Conservation (phyloP, 2,797 vertebrate genomes). For the Heteromormyrus szaboi region DNA sequence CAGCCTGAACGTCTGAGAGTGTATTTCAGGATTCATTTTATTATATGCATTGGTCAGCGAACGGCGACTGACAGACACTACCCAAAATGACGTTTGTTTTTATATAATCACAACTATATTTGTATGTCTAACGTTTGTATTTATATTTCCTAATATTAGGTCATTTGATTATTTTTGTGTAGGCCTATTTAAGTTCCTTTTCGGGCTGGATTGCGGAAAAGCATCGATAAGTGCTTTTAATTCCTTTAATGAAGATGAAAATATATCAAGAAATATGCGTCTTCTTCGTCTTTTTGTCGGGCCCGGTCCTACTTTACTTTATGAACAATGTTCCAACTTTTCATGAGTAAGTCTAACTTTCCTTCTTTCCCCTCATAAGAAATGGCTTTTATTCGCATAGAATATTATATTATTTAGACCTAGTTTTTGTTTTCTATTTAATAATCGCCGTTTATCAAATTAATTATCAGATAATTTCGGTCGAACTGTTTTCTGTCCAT, state of each 20-base stretch:
- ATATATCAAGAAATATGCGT: conserved; percentile 53
- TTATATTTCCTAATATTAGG: neutral
- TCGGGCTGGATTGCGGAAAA: neutral
- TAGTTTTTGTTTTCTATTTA: neutral
- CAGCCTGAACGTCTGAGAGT: neutral
- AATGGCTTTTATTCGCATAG: neutral
- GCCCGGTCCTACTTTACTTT: conserved; percentile 65
- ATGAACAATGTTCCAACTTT: conserved; percentile 60
- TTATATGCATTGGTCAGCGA: neutral
- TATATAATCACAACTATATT: neutral
- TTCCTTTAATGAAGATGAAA: conserved; percentile 43
- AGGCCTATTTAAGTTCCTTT: neutral
- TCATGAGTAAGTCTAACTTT: conserved; percentile 72
- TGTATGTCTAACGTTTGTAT: neutral
- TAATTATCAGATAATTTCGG: neutral
- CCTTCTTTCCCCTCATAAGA: neutral
- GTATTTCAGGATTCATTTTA: neutral
- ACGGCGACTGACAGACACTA: neutral
- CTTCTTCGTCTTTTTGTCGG: conserved; percentile 65
- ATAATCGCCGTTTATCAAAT: neutral
- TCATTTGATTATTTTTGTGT: neutral
- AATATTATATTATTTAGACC: neutral
- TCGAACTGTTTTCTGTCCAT: neutral
- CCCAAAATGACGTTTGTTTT: neutral
- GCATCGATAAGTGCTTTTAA: neutral